Conservation (phyloP, 2,113 vertebrate genomes). For the Anthoscopus minutus region DNA sequence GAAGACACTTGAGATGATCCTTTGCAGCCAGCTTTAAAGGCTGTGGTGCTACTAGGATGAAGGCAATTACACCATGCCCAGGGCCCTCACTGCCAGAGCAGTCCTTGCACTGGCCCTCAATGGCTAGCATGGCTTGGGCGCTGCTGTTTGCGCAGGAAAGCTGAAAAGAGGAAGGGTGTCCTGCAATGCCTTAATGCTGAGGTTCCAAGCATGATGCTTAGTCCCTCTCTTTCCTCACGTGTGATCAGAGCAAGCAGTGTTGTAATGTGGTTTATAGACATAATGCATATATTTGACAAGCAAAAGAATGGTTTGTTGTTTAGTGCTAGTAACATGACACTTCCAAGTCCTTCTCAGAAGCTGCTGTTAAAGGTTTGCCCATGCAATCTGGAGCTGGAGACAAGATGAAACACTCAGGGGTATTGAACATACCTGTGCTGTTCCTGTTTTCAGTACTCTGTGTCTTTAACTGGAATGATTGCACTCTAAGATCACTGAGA, state of each 20-base stretch:
- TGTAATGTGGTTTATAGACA: not conserved
- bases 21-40: not conserved
- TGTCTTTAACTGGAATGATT: not conserved
- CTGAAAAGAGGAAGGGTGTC: not conserved
- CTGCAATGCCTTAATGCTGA: not conserved
- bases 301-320: not conserved
- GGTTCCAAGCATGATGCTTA: not conserved
- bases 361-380: not conserved
- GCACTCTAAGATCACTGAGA: not conserved
- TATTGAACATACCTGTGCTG: fast-evolving
- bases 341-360: not conserved
- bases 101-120: fast-evolving
- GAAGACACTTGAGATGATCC: not conserved
- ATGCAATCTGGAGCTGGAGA: not conserved
- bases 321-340: fast-evolving
- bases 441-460: not conserved
- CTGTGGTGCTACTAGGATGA: not conserved
- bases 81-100: not conserved
- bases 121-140: fast-evolving
- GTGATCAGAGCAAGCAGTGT: not conserved
- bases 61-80: fast-evolving
- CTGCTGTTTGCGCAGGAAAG: not conserved
- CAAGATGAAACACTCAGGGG: not conserved
- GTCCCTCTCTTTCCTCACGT: not conserved
- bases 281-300: not conserved